Conservation (phyloP, 1,140 invertebrate species). For the Chironomus tepperi region DNA sequence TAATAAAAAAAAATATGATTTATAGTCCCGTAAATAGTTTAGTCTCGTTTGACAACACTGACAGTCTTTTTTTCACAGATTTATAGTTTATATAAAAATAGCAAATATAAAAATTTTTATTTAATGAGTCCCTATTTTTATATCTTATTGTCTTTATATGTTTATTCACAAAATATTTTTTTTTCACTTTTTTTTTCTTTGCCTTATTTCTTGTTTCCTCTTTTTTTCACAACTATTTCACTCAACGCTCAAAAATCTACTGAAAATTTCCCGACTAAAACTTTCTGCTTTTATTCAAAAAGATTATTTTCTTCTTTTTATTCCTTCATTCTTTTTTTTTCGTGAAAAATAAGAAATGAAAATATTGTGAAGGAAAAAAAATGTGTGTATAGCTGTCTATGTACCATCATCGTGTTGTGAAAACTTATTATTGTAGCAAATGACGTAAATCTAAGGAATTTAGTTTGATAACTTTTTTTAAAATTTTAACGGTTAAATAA, state of each 20-base stretch:
- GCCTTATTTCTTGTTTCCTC: not conserved
- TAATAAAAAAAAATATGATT: not conserved
- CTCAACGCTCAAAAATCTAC: conserved; percentile 19
- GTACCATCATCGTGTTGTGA: not conserved
- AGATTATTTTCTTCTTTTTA: not conserved
- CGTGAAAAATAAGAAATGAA: not conserved
- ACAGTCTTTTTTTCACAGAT: not conserved
- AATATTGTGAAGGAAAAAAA: not conserved
- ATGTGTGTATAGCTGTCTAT: not conserved
- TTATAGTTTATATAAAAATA: not conserved
- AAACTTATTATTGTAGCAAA: not conserved
- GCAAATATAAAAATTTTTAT: not conserved
- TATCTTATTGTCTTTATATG: not conserved
- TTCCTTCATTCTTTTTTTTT: not conserved
- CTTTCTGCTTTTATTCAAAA: conserved; percentile 6
- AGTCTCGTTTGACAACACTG: not conserved
- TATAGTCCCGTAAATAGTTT: not conserved
- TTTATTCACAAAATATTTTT: not conserved
- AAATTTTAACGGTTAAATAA: too few species aligned
- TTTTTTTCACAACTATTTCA: conserved; percentile 6
- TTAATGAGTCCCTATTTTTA: not conserved
- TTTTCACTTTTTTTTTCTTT: not conserved
- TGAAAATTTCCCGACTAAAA: conserved; percentile 13
- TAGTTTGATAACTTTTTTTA: too few species aligned
- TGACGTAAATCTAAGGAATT: too few species aligned